Evolutionary conservation across 1,140 invertebrate genomes (phyloP).

Genomic region (Drosophila serrata): DNA sequence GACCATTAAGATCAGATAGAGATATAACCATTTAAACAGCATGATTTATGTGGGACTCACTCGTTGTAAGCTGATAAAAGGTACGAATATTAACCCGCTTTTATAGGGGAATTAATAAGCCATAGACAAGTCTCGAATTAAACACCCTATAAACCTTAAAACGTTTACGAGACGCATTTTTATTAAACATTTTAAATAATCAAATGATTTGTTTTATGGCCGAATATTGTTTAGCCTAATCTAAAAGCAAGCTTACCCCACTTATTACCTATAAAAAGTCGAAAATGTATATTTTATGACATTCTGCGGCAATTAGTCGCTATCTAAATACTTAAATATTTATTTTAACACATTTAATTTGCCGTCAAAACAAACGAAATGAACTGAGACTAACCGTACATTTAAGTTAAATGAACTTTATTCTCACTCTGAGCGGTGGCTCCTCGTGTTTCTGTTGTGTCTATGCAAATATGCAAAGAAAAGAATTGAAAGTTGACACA

Average conservation of each 20-base stretch:
- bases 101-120: constrained; percentile 40
- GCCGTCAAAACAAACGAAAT: constrained; percentile 12
- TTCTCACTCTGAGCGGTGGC: neutral
- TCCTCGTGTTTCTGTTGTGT: constrained; percentile 38
- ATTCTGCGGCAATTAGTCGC: constrained; percentile 21
- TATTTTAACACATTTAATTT: constrained; percentile 40
- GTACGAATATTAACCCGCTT: constrained; percentile 30
- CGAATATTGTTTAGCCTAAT: constrained; percentile 7
- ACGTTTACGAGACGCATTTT: neutral
- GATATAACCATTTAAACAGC: constrained; percentile 41
- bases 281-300: constrained; percentile 6
- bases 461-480: constrained; percentile 56
- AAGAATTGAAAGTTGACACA: constrained; percentile 76
- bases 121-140: neutral
- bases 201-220: constrained; percentile 9
- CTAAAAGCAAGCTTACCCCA: constrained; percentile 17
- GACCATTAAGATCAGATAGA: constrained; percentile 32
- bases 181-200: constrained; percentile 18
- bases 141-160: constrained; percentile 33
- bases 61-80: constrained; percentile 31
- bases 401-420: constrained; percentile 15
- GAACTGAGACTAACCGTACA: constrained; percentile 21
- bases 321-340: constrained; percentile 23
- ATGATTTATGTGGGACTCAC: constrained; percentile 38
- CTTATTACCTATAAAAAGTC: constrained; percentile 4